Conservation (phyloP, 1,140 invertebrate genomes). For the Glomeris maerens region DNA sequence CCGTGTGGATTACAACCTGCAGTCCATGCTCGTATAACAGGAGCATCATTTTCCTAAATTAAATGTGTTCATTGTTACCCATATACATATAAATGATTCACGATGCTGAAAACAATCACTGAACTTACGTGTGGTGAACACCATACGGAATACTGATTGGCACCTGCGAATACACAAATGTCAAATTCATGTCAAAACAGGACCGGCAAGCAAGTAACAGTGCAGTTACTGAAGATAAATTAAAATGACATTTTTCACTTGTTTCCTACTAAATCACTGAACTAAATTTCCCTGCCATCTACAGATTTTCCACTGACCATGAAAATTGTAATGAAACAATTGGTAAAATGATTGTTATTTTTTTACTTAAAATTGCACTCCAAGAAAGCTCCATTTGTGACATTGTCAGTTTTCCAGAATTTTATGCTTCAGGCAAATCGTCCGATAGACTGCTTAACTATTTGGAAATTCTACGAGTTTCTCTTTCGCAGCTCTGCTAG, state of each 20-base stretch:
- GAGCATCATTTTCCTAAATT: constrained; percentile 70
- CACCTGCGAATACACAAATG: constrained; percentile 36
- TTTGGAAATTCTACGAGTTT: too few species aligned
- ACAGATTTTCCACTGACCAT: constrained; percentile 25
- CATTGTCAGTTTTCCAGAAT: too few species aligned
- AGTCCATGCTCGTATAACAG: constrained; percentile 69
- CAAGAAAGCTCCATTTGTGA: too few species aligned
- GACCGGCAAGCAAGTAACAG: constrained; percentile 1
- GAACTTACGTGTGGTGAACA: constrained; percentile 67
- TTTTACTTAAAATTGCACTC: too few species aligned
- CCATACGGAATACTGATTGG: constrained; percentile 61
- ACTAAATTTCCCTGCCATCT: constrained; percentile 21
- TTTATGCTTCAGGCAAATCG: neutral
- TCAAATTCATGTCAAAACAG: constrained; percentile 33
- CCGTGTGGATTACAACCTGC: constrained; percentile 75
- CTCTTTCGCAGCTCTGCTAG: too few species aligned
- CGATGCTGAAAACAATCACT: constrained; percentile 6
- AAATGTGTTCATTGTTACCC: neutral
- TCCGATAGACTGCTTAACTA: constrained; percentile 22
- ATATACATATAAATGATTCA: constrained; percentile 5
- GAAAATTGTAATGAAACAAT: constrained; percentile 5
- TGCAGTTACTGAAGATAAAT: neutral
- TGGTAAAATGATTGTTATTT: too few species aligned
- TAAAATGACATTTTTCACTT: constrained; percentile 7
- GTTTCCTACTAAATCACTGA: neutral